These are phyloP conservation scores for Oryctes rhinoceros DNA, from an alignment of 1,140 invertebrate genomes.

Conservation along the genomic window DNA sequence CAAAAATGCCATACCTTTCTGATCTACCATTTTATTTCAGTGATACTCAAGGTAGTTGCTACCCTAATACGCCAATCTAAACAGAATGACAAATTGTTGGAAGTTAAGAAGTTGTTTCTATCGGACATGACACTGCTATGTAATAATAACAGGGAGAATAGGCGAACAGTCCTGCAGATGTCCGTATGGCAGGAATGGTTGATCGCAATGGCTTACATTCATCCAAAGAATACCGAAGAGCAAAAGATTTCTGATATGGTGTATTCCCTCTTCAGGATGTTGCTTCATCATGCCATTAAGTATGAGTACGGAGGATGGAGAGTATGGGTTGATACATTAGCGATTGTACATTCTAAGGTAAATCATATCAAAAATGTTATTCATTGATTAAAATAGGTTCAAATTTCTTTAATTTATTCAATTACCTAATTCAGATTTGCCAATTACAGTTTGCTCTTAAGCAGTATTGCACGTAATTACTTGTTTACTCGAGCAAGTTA, in stretches of 20 bases:
- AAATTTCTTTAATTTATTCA: no score
- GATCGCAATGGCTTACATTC: constrained; percentile 98
- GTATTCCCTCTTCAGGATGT: constrained; percentile 95
- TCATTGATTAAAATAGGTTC: no score
- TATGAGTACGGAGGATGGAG: constrained; percentile 99
- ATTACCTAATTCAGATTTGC: neutral
- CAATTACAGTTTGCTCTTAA: neutral
- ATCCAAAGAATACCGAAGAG: constrained; percentile 93
- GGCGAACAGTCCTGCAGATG: constrained; percentile 98
- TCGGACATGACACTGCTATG: constrained; percentile 97
- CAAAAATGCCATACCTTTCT: no score
- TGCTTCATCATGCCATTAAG: constrained; percentile 98
- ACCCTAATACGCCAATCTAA: constrained; percentile 97
- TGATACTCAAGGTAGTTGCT: constrained; percentile 98
- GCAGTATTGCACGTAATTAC: constrained; percentile 24
- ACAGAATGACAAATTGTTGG: constrained; percentile 87
- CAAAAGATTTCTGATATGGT: constrained; percentile 98
- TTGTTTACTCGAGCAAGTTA: constrained; percentile 4
- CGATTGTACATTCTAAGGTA: constrained; percentile 99
- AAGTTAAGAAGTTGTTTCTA: constrained; percentile 96
- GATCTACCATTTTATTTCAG: constrained; percentile 65
- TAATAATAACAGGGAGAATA: constrained; percentile 96
- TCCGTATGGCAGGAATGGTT: constrained; percentile 99
- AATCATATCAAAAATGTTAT: constrained; percentile 40
- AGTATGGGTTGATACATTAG: constrained; percentile 99